Evolutionary conservation across 2,113 vertebrate species (phyloP).

Genomic region (Odocoileus virginianus): DNA sequence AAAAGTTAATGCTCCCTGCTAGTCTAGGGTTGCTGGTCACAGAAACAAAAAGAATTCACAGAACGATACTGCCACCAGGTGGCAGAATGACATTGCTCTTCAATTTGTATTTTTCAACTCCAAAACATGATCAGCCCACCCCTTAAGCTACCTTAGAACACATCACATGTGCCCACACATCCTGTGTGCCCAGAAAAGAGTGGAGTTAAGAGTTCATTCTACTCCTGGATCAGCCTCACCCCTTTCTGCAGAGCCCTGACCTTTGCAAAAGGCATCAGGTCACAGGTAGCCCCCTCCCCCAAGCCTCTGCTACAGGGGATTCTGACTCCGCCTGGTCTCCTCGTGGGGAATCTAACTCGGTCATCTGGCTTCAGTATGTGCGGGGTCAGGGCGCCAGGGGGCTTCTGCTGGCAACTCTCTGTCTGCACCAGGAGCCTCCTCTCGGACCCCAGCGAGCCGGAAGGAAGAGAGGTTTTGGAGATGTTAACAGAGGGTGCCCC

Average conservation of each 20-base stretch:
- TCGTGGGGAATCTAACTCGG: fast-evolving
- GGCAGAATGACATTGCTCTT: conserved; percentile 27
- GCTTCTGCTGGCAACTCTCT: not conserved
- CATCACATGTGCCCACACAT: not conserved
- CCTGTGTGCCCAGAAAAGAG: not conserved
- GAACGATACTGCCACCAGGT: conserved; percentile 44
- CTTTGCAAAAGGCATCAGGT: not conserved
- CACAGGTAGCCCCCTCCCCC: fast-evolving
- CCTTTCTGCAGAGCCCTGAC: not conserved
- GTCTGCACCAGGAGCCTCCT: not conserved
- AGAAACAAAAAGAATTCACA: not conserved
- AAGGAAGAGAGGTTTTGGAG: not conserved
- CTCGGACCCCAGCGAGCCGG: not conserved
- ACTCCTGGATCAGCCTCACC: not conserved
- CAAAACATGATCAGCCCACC: not conserved
- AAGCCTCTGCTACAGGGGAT: fast-evolving
- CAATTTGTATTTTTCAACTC: not conserved
- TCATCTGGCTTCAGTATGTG: fast-evolving
- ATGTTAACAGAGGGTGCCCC: no score
- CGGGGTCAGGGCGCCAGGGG: fast-evolving
- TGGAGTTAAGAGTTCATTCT: not conserved
- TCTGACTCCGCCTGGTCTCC: not conserved
- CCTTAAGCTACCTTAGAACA: not conserved
- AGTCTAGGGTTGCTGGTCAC: not conserved
- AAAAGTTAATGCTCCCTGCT: not conserved